phyloP scores from a whole-genome alignment of 2,113 vertebrate genomes.

The Petaurus breviceps region DNA sequence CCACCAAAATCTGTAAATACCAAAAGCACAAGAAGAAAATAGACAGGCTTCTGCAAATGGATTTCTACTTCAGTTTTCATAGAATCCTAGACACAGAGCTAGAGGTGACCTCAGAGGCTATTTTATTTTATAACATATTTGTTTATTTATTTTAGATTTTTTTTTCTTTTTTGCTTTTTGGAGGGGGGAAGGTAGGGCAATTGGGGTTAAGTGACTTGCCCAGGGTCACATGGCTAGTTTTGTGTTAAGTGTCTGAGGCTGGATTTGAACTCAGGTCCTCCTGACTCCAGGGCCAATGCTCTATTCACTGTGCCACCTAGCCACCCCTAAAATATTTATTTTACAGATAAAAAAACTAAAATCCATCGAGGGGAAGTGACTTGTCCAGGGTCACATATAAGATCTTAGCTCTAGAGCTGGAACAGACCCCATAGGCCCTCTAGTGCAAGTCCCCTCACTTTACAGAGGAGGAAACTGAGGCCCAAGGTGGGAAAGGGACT shows the following conservation, averaged over 20 bases:
- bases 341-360: background rate
- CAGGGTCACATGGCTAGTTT: too few relatives aligned
- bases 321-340: background rate
- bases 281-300: too few relatives aligned
- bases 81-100: background rate
- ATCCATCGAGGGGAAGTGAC: background rate
- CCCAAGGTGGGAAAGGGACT: background rate
- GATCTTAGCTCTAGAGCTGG: background rate
- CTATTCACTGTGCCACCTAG: too few relatives aligned
- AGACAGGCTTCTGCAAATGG: background rate
- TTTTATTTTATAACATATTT: background rate
- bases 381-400: background rate
- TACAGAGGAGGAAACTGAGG: background rate
- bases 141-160: background rate
- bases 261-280: too few relatives aligned
- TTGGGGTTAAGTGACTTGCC: too few relatives aligned
- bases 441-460: background rate
- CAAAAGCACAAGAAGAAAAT: background rate
- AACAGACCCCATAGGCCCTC: background rate
- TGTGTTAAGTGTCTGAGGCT: too few relatives aligned
- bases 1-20: background rate
- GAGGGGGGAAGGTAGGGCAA: too few relatives aligned
- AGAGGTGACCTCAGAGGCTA: background rate
- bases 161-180: too few relatives aligned
- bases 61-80: background rate